Evolutionary conservation across 1,140 invertebrate species (phyloP), one percentile per base, ranked within the genome.

Genomic region (Ceratosolen fusciceps): DNA sequence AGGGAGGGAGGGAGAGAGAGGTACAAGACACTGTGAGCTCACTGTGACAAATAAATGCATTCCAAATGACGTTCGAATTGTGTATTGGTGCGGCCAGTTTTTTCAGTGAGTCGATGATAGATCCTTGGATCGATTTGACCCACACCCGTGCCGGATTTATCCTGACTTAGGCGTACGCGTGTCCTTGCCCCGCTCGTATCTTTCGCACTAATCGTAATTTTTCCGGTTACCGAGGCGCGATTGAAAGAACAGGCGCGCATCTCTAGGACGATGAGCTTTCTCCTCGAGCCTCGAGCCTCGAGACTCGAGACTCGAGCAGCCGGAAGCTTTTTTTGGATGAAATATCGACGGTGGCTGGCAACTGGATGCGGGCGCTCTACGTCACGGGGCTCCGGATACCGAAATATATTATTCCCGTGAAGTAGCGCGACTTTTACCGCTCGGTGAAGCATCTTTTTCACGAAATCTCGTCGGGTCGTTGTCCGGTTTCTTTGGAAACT

Each of bases 1-100:
- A 47, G 26, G 8, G 29, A 26, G 12, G 8, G 29, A 26, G 29
- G 56, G 8, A 60, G 29, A 70, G 29, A 70, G 49, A 70, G 2
- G 24, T 43, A 29, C 12, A 65, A 16, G 16, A 29, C 4, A n/a
- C n/a, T n/a, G n/a, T n/a, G n/a, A n/a, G n/a, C 47, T 24, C 3
- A 2, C 7, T 52, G 34, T 71, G 68, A 71, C 47, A 52, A 52
- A 71, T 29, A 52, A 52, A 71, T 49, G 47, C 68, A 71, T 52
- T 65, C 34, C 31, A 14, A 21, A 37, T 37, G 26, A 65, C 60
- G 34, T 65, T 37, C 14, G 39, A 4, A 49, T 2, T 49, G 67
- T 26, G 21, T 52, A 29, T 52, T 14, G 14, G 49, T 21, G 49
- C 19, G 60, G 16, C 52, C 21, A 14, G 19, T 2, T 19, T 52